Base-by-base conservation (phyloP, 2,888 invertebrate genomes). In the Malachius bipustulatus region DNA sequence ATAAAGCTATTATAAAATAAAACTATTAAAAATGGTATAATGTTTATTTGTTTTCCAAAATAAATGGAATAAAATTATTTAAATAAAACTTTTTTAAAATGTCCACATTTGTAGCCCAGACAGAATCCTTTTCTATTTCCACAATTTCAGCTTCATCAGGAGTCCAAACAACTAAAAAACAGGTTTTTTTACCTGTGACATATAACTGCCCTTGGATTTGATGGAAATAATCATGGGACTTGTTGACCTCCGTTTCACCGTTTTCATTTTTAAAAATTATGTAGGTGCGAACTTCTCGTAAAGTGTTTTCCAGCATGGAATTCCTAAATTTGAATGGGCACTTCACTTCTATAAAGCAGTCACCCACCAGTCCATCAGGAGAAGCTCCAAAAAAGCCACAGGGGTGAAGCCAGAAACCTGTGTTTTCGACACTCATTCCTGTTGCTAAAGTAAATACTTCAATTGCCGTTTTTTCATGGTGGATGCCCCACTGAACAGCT, bases 281-380 rank as follows among this genome's bases (percentile, higher is more conserved):
- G 30, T 40, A 36, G 14, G 24, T 28, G 8, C 34, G 32, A 12
- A n/a, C n/a, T n/a, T 30, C 31, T 36, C 8, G 15, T 26, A 12
- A 10, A 12, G 26, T 14, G 14, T 40, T 28, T 26, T n/a, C n/a
- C n/a, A n/a, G n/a, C n/a, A n/a, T n/a, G n/a, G n/a, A n/a, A n/a
- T n/a, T n/a, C n/a, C n/a, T n/a, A n/a, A n/a, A n/a, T n/a, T n/a
- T n/a, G n/a, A n/a, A n/a, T n/a, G n/a, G n/a, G n/a, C 43, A 41
- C 19, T 43, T 43, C 9, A 41, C 29, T 38, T 43, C 43, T 6
- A 43, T 30, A 8, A 41, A 13, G 9, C 14, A 30, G 29, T 43
- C 30, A 8, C 32, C 34, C 9, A 41, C 27, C 3, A 39, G 26
- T 8, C 41, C 41, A 38, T 44, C 41, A 8, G 39, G 42, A 19